These are phyloP conservation scores for rat (Rattus norvegicus) DNA, from an alignment of 2,113 vertebrate species.

Conservation along the genomic window GRCr8 NC_086029.1:63480001-63480500, in stretches of 20 bases:
- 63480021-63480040: slow-evolving; percentile 3
- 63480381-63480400: neutral
- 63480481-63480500: neutral
- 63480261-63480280: neutral
- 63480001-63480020: neutral
- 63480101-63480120: neutral
- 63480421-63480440: neutral
- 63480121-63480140: neutral
- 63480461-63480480: no score
- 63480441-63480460: neutral
- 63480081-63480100: neutral
- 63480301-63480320: slow-evolving; percentile 14
- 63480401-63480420: neutral
- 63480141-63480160: neutral
- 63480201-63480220: slow-evolving; percentile 9
- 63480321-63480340: slow-evolving; percentile 31
- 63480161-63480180: neutral
- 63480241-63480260: neutral
- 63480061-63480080: neutral
- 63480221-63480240: slow-evolving; percentile 46
- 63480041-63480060: neutral
- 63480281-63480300: neutral
- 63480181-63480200: neutral
- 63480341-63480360: neutral
- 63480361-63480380: slow-evolving; percentile 1